phyloP scores from a whole-genome alignment of 2,797 vertebrate genomes.

The Sternotherus odoratus region DNA sequence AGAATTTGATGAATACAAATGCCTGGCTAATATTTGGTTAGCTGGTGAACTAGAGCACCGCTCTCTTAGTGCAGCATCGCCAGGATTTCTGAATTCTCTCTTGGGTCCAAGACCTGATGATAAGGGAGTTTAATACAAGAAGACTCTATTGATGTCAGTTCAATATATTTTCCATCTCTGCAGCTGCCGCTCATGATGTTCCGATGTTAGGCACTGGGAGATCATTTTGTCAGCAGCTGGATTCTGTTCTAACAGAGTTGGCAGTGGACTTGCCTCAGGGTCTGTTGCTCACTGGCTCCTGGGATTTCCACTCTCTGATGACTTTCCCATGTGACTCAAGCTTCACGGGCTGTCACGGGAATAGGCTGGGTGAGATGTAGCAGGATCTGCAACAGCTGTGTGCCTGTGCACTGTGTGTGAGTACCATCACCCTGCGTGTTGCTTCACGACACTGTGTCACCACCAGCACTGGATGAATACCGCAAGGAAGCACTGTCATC shows the following conservation, averaged over 20 bases:
- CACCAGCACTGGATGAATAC: background rate
- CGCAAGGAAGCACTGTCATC: background rate
- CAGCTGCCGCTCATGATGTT: background rate
- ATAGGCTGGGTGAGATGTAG: background rate
- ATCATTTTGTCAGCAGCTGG: background rate
- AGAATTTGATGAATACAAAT: background rate
- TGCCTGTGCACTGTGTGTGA: background rate
- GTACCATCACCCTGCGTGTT: background rate
- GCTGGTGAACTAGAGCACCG: background rate
- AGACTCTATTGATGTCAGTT: background rate
- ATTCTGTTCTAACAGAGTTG: background rate
- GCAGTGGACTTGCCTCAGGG: background rate
- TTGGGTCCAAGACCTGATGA: background rate
- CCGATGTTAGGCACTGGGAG: background rate
- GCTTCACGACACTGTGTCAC: background rate
- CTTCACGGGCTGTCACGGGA: background rate
- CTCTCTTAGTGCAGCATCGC: background rate
- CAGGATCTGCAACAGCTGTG: background rate
- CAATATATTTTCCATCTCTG: background rate
- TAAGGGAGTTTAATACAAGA: background rate
- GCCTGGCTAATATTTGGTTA: background rate
- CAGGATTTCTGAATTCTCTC: background rate
- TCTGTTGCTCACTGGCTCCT: background rate
- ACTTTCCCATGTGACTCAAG: background rate
- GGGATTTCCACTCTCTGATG: background rate